Conservation (phyloP, 1,140 invertebrate genomes). For the Caenorhabditis latens region DNA sequence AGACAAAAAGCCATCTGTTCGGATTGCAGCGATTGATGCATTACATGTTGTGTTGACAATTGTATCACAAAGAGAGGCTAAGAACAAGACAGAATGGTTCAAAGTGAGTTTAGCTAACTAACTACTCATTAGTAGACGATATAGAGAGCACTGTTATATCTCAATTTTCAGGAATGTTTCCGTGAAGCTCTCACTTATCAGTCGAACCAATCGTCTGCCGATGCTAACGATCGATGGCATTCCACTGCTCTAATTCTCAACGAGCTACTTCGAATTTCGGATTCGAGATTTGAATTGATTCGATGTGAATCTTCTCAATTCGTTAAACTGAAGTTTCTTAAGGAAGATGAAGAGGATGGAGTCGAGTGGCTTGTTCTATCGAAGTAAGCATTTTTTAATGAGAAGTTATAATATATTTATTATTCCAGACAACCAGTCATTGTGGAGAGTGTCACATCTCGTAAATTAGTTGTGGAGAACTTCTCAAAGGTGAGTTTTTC, state of each 20-base stretch:
- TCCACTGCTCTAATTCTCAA: conserved; percentile 88
- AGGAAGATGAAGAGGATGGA: conserved; percentile 81
- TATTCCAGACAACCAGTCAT: conserved; percentile 58
- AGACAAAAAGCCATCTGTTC: conserved; percentile 90
- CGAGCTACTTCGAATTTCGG: conserved; percentile 92
- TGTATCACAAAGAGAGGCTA: conserved; percentile 92
- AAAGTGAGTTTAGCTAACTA: conserved; percentile 58
- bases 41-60: conserved; percentile 91
- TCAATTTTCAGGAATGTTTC: conserved; percentile 81
- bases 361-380: conserved; percentile 86
- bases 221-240: conserved; percentile 87
- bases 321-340: conserved; percentile 37
- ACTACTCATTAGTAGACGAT: too few relatives aligned
- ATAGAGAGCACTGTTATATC: too few relatives aligned
- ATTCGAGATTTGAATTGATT: conserved; percentile 85
- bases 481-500: conserved; percentile 85
- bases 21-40: conserved; percentile 92
- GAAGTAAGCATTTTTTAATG: conserved; percentile 94
- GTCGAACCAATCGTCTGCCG: not conserved
- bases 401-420: conserved; percentile 85
- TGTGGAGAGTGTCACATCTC: conserved; percentile 89
- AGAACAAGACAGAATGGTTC: conserved; percentile 91
- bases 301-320: conserved; percentile 81
- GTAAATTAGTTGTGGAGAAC: conserved; percentile 86
- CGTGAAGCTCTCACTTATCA: conserved; percentile 81